Base-by-base conservation (phyloP, 2,797 vertebrate genomes). In the Phrynocephalus vlangalii region DNA sequence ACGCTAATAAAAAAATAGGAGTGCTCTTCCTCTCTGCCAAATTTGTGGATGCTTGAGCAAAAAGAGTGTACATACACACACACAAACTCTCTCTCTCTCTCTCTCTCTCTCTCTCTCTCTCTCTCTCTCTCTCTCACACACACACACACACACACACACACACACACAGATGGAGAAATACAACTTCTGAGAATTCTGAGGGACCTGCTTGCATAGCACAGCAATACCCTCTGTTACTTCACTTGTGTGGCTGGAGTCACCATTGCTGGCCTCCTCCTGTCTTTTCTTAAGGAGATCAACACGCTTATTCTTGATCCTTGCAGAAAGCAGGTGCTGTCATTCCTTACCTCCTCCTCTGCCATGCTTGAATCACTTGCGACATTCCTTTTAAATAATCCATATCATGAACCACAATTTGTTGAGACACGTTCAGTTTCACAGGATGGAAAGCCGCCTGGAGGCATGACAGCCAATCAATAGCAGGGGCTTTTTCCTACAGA, bases 391-490 rank as follows among this genome's bases (percentile, higher is more conserved):
- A 95, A 93, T 99, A 99, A 6, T 97, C 97, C 82, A 98, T 93
- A 93, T 99, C 98, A 88, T 98, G 98, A 79, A 99, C 96, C 87
- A 97, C 92, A 78, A 99, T 94, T 8, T 91, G 71, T 83, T 99
- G 97, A 38, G 98, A 97, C 83, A 96, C 88, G 22, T 86, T 96
- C 87, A 99, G 88, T 66, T 94, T 89, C 91, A 97, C 90, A 1
- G 97, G 97, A 71, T 97, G 92, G 92, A 99, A 99, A 9, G 94
- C 93, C 0, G 97, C 96, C 95, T 96, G 96, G 84, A 99, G 96
- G 87, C 98, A 98, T 6, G 96, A 93, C 89, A 98, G 83, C 98
- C 98, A 99, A 87, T 99, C 97, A 80, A 99, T 97, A 83, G 96
- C 95, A 72, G 98, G 98, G 56, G 98, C 98, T 88, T 96, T 92